Evolutionary conservation across 2,888 invertebrate genomes (phyloP).

Genomic region (Scaptomyza reducta): DNA sequence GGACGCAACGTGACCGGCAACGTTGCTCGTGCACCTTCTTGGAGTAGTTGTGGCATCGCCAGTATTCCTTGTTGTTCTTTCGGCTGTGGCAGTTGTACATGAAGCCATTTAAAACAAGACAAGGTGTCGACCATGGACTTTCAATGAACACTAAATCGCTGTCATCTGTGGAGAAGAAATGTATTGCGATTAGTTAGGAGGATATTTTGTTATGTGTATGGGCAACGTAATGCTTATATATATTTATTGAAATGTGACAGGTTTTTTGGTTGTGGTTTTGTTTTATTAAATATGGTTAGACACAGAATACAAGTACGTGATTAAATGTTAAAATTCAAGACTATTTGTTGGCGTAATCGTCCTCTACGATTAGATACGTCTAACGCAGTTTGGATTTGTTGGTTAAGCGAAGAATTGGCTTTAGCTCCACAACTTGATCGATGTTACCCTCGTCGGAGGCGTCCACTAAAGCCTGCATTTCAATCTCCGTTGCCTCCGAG

Average conservation of each 20-base stretch:
- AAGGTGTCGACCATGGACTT: constrained; percentile 84
- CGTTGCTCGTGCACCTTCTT: constrained; percentile 82
- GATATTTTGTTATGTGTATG: neutral
- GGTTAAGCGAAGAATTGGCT: constrained; percentile 23
- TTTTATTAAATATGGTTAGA: constrained; percentile 43
- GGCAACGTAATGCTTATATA: neutral
- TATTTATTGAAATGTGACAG: constrained; percentile 24
- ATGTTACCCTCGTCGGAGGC: constrained; percentile 30
- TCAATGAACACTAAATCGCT: constrained; percentile 82
- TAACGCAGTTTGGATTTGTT: constrained; percentile 49
- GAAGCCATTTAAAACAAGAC: constrained; percentile 82
- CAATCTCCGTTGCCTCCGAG: constrained; percentile 69
- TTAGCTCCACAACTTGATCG: constrained; percentile 42
- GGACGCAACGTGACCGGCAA: constrained; percentile 84
- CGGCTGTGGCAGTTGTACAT: constrained; percentile 84
- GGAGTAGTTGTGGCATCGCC: constrained; percentile 85
- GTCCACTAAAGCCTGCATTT: constrained; percentile 67
- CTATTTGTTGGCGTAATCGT: constrained; percentile 9
- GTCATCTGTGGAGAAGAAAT: constrained; percentile 42
- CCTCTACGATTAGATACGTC: constrained; percentile 5
- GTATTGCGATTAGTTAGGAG: neutral
- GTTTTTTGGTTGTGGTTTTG: constrained; percentile 20
- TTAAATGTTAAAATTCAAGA: constrained; percentile 21
- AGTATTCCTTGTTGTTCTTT: constrained; percentile 84
- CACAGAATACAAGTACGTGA: constrained; percentile 36